These are phyloP conservation scores for Lipophrys pholis DNA, from an alignment of 2,113 vertebrate species.

Conservation along the genomic window DNA sequence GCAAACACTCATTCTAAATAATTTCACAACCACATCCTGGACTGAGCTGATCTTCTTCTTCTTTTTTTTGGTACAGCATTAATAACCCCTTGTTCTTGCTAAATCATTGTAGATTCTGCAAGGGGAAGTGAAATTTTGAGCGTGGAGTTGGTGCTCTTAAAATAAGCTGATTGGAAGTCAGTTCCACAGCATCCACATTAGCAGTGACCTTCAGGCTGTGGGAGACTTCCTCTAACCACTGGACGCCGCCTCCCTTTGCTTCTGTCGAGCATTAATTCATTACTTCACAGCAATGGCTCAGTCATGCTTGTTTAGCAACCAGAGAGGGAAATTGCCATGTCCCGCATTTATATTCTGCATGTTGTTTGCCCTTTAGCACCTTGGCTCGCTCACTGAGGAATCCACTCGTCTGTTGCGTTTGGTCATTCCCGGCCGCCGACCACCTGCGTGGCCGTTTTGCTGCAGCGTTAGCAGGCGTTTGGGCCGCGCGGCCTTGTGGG, in stretches of 20 bases:
- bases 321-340: constrained; percentile 36
- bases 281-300: constrained; percentile 44
- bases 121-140: constrained; percentile 7
- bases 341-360: constrained; percentile 68
- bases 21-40: neutral
- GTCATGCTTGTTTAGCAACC: constrained; percentile 70
- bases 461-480: constrained; percentile 43
- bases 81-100: neutral
- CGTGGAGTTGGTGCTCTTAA: neutral
- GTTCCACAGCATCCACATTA: constrained; percentile 13
- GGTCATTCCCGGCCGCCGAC: constrained; percentile 61
- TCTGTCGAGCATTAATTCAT: constrained; percentile 48
- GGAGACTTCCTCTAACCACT: constrained; percentile 24
- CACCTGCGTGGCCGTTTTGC: constrained; percentile 75
- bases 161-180: constrained; percentile 13
- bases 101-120: neutral
- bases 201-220: constrained; percentile 55
- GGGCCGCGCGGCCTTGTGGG: constrained; percentile 16
- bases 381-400: constrained; percentile 47
- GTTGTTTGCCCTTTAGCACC: constrained; percentile 64
- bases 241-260: constrained; percentile 13
- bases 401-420: constrained; percentile 57
- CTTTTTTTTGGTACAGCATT: neutral
- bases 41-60: neutral
- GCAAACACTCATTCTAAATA: constrained; percentile 32